A percentile compares a stretch with the other conserved stretches of the same genome.
Conservation (phyloP, 2,113 vertebrate species). For the Archocentrus centrarchus region DNA sequence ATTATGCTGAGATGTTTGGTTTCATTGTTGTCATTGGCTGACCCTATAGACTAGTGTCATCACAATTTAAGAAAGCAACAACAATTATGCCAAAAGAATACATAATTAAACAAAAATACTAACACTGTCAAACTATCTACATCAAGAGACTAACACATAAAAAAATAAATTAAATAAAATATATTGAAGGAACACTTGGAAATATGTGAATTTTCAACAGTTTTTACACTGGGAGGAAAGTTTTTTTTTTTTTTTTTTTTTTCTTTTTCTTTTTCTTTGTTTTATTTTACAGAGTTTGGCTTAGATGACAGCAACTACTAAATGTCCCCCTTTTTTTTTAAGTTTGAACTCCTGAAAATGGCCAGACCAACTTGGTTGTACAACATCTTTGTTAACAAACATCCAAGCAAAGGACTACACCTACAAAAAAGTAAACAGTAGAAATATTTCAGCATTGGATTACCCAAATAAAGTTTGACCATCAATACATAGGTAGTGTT, state of each 20-base stretch:
- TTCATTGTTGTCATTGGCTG: neutral
- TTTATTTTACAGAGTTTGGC: neutral
- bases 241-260: neutral
- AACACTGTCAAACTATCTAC: constrained; percentile 5
- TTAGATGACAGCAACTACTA: neutral
- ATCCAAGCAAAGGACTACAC: constrained; percentile 24
- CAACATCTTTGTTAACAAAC: constrained; percentile 34
- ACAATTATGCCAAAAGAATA: constrained; percentile 18
- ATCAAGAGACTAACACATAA: constrained; percentile 12
- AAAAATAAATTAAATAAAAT: neutral
- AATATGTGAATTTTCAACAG: neutral
- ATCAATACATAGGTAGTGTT: constrained; percentile 64
- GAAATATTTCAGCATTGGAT: constrained; percentile 38
- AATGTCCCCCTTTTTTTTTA: neutral
- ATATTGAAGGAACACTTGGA: neutral
- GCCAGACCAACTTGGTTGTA: constrained; percentile 5
- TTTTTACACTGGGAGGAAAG: neutral
- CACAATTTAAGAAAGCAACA: constrained; percentile 19
- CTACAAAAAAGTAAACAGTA: constrained; percentile 21
- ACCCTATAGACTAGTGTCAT: constrained; percentile 18
- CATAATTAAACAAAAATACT: neutral
- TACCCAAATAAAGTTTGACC: constrained; percentile 57
- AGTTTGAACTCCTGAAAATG: constrained; percentile 7
- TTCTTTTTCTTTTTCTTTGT: neutral
- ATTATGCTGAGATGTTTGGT: neutral